Conservation (phyloP, 1,140 invertebrate species). For the Drosophila bocki region DNA sequence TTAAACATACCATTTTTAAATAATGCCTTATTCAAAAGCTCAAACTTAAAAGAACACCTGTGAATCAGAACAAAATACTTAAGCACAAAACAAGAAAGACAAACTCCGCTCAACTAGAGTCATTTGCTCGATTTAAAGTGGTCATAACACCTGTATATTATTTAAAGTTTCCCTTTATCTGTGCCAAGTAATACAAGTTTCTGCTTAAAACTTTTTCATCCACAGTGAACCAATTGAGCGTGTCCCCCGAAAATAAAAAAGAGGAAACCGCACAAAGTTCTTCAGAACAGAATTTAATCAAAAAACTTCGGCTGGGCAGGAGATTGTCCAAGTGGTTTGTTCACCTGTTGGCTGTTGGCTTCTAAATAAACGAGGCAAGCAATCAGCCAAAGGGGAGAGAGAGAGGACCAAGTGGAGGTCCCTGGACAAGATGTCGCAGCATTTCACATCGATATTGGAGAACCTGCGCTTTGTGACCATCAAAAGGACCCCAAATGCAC, state of each 20-base stretch:
- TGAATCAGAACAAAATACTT: not conserved
- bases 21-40: not conserved
- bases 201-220: constrained; percentile 34
- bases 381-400: constrained; percentile 22
- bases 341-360: constrained; percentile 73
- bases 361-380: constrained; percentile 64
- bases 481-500: constrained; percentile 71
- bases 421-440: constrained; percentile 80
- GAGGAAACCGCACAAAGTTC: constrained; percentile 35
- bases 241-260: constrained; percentile 14
- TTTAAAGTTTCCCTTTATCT: constrained; percentile 27
- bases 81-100: not conserved
- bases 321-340: constrained; percentile 52
- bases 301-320: constrained; percentile 54
- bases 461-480: constrained; percentile 82
- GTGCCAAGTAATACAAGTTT: constrained; percentile 37
- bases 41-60: not conserved
- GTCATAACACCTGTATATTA: constrained; percentile 12
- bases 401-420: constrained; percentile 12
- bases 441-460: constrained; percentile 84
- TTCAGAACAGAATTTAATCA: constrained; percentile 70
- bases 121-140: constrained; percentile 9
- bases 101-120: not conserved
- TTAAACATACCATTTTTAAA: not conserved
- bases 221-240: constrained; percentile 51